phyloP scores from a whole-genome alignment of 2,888 invertebrate species.

The Chirona hameri region DNA sequence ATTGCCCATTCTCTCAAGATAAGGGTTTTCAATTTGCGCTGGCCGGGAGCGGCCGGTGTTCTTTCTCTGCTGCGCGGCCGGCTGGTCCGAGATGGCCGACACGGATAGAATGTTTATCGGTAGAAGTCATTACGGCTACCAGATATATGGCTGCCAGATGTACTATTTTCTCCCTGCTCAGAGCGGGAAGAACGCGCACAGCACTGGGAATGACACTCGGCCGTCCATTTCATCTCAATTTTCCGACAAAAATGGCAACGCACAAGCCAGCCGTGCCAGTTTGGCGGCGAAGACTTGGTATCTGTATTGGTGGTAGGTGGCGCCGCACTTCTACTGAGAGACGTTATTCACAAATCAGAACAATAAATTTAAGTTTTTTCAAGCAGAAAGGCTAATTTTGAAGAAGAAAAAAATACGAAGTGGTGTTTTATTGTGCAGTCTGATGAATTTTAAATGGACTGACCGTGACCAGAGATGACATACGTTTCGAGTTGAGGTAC shows the following conservation, averaged over 20 bases:
- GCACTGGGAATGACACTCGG: not conserved
- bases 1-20: slow-evolving; percentile 28
- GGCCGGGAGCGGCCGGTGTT: not conserved
- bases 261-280: not conserved
- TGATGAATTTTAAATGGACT: no score
- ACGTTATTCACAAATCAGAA: no score
- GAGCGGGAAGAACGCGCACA: not conserved
- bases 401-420: no score
- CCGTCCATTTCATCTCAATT: not conserved
- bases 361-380: no score
- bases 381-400: no score
- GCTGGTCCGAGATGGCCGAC: not conserved
- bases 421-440: no score
- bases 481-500: no score
- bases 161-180: not conserved
- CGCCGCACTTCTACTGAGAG: no score
- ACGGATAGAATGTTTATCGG: slow-evolving; percentile 1
- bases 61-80: not conserved
- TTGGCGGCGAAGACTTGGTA: not conserved
- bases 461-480: no score
- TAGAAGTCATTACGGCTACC: not conserved
- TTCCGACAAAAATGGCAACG: not conserved
- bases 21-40: slow-evolving; percentile 27
- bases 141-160: not conserved
- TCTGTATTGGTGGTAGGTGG: not conserved